Conservation (phyloP, 2,113 vertebrate species). For the Siphamia tubifer region DNA sequence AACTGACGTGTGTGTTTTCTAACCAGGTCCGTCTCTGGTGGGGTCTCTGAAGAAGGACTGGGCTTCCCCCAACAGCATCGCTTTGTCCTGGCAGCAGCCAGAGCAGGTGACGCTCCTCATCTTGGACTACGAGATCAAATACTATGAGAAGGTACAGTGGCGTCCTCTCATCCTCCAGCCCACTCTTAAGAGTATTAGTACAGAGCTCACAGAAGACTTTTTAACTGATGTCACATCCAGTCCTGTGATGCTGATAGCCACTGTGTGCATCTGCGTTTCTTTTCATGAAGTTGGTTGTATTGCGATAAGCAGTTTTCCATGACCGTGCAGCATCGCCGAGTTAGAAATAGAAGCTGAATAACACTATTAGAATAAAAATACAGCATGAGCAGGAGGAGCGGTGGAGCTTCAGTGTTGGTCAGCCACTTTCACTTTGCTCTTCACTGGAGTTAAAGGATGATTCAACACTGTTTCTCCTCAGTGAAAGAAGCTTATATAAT, state of each 20-base stretch:
- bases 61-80: slow-evolving; percentile 96
- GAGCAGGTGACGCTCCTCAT: slow-evolving; percentile 85
- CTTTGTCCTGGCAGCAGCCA: slow-evolving; percentile 95
- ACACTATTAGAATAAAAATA: background rate
- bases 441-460: background rate
- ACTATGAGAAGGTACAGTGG: slow-evolving; percentile 90
- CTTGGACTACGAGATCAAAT: slow-evolving; percentile 98
- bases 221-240: no score
- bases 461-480: background rate
- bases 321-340: background rate
- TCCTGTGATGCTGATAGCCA: no score
- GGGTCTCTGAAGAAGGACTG: slow-evolving; percentile 94
- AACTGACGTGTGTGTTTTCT: slow-evolving; percentile 28
- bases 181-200: background rate
- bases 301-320: background rate
- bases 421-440: background rate
- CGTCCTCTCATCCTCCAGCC: background rate
- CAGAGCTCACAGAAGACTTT: background rate
- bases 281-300: background rate
- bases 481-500: background rate
- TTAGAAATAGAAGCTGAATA: background rate
- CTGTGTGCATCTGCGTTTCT: no score
- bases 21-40: slow-evolving; percentile 89
- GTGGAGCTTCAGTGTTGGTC: background rate
- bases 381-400: background rate